A percentile compares a stretch with the other conserved stretches of the same genome.
These are phyloP conservation scores for Bergia sp. DNA, from an alignment of 92 coral and sea anemone genomes.

Conservation along the genomic window DNA sequence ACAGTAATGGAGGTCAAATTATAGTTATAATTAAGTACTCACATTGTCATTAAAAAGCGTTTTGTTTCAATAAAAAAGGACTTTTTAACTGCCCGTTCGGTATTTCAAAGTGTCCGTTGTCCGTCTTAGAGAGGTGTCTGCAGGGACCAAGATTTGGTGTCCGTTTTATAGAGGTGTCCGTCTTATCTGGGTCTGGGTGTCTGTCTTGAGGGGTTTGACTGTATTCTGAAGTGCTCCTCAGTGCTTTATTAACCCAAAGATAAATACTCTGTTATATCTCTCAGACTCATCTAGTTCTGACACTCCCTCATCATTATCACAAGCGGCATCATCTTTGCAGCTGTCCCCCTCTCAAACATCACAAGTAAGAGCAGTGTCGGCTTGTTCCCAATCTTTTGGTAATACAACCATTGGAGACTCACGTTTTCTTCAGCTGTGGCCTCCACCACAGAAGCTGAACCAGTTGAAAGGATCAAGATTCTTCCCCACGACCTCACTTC, in stretches of 20 bases:
- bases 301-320: conserved; percentile 13
- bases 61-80: no score
- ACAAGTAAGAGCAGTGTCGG: conserved; percentile 35
- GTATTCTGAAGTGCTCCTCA: neutral
- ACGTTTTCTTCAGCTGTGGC: conserved; percentile 72
- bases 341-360: conserved; percentile 29
- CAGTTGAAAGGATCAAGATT: conserved; percentile 78
- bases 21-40: no score
- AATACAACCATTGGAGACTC: conserved; percentile 56
- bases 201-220: no score
- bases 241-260: neutral
- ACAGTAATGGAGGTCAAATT: no score
- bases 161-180: no score
- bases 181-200: no score
- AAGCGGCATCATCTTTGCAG: conserved; percentile 30
- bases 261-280: neutral
- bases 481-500: conserved; percentile 72
- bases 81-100: no score
- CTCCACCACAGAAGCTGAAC: conserved; percentile 84
- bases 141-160: no score
- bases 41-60: no score
- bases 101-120: no score
- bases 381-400: conserved; percentile 37
- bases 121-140: no score
- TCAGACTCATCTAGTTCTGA: conserved; percentile 31